Evolutionary conservation across 2,888 invertebrate species (phyloP), one percentile per base, ranked within the genome.

Genomic region (Oscheius myriophilus): DNA sequence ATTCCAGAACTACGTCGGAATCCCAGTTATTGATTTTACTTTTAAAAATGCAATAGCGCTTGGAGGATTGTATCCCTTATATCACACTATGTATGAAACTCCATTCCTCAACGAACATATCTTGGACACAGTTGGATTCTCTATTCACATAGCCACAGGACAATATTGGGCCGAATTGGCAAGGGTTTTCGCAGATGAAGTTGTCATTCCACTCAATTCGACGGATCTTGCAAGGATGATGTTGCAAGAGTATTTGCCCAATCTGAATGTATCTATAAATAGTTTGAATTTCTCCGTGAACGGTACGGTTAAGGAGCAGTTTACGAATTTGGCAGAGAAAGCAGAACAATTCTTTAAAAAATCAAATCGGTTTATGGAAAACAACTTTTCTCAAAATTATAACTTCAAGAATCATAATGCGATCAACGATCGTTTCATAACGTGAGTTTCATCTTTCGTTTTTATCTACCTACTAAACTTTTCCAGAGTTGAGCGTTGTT

Each of bases 21-120:
- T 90, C 16, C 88, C 89, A 0, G 85, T 86, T 21, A 82, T 87
- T 26, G 89, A 89, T 78, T 78, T 88, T 59, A 80, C 86, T 2
- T 89, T 78, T 76, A 81, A 59, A 58, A 82, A 78, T 45, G 65
- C 72, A 0, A 72, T 53, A n/a, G 75, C 74, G n/a, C n/a, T n/a
- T 2, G 63, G 51, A 33, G 76, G 73, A 33, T 72, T 73, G 1
- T 86, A 84, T 70, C 84, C 86, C 14, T 78, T 86, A 16, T 86
- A 86, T 52, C 86, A 86, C 72, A 79, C 82, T 0, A 73, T 86
- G 58, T 86, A 86, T 66, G 86, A 86, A 65, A 83, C 84, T n/a
- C 84, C 82, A 12, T 85, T 82, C 68, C 65, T 81, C 43, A 86
- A 84, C 61, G 84, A 82, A 62, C 83, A 85, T 69, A 66, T 86